Conservation (phyloP, 2,888 invertebrate species). For the Chrysodeixis includens region DNA sequence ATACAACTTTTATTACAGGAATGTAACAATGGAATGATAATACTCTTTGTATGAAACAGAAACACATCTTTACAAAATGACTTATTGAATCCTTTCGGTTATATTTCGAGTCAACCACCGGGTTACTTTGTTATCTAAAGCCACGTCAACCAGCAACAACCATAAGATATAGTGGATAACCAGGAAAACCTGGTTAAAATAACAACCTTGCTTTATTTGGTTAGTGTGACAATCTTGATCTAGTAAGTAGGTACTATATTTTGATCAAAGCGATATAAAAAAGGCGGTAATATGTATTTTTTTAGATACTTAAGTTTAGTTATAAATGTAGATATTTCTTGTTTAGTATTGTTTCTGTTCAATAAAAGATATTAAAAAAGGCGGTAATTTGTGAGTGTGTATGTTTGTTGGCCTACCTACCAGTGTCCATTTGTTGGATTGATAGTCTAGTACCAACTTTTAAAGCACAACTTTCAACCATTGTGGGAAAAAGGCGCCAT, state of each 20-base stretch:
- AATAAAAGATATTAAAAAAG: too few species aligned
- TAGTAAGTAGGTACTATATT: not conserved
- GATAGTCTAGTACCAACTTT: too few species aligned
- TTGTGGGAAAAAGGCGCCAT: too few species aligned
- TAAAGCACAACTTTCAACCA: too few species aligned
- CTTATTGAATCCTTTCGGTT: not conserved
- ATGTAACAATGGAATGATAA: not conserved
- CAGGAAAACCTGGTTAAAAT: not conserved
- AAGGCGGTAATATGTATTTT: too few species aligned
- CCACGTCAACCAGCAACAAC: constrained; percentile 5
- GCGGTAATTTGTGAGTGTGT: too few species aligned
- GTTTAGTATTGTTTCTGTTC: too few species aligned
- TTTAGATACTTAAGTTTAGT: too few species aligned
- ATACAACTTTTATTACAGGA: too few species aligned
- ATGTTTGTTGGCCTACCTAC: too few species aligned
- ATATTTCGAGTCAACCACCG: not conserved
- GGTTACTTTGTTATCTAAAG: constrained; percentile 1
- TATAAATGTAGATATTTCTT: too few species aligned
- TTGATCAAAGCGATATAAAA: not conserved
- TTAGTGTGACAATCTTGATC: not conserved
- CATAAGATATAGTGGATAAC: not conserved
- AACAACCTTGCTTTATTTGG: not conserved
- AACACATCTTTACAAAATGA: not conserved
- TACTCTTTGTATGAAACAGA: not conserved
- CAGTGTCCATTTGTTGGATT: too few species aligned